Evolutionary conservation across 2,797 vertebrate species (phyloP).

Genomic region (Macroramphosus scolopax): DNA sequence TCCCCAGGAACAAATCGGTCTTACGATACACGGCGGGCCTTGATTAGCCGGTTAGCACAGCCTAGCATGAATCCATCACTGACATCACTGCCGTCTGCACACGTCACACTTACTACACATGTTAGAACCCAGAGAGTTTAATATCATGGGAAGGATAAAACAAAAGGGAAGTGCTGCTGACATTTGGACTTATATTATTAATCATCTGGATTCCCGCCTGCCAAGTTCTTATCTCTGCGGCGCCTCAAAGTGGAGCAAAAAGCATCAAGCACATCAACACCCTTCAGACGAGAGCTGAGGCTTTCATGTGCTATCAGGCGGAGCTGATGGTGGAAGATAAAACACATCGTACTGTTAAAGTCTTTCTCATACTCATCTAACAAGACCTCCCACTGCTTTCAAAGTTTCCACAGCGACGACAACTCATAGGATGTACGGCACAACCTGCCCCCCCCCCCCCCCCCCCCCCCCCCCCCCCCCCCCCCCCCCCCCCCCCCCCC

Average conservation of each 20-base stretch:
- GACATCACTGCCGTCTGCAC: too few relatives aligned
- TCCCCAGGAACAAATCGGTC: too few relatives aligned
- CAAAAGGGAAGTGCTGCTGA: slow-evolving; percentile 13
- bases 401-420: not conserved
- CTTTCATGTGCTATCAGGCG: too few relatives aligned
- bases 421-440: too few relatives aligned
- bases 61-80: too few relatives aligned
- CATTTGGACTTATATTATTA: slow-evolving; percentile 26
- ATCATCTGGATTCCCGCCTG: slow-evolving; percentile 33
- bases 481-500: too few relatives aligned
- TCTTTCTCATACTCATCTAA: slow-evolving; percentile 15
- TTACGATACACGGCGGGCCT: too few relatives aligned
- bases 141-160: slow-evolving; percentile 5
- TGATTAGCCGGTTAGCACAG: too few relatives aligned
- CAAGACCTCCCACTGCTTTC: slow-evolving; percentile 16
- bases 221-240: slow-evolving; percentile 55
- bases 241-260: slow-evolving; percentile 50
- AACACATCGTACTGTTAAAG: slow-evolving; percentile 38
- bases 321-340: not conserved
- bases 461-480: too few relatives aligned
- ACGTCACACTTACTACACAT: too few relatives aligned
- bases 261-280: slow-evolving; percentile 41
- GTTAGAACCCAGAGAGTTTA: not conserved
- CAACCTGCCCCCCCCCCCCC: too few relatives aligned
- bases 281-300: too few relatives aligned